Evolutionary conservation across 2,113 vertebrate species (phyloP), one percentile per base, ranked within the genome.

Genomic region (Petrocephalus microphthalmus): DNA sequence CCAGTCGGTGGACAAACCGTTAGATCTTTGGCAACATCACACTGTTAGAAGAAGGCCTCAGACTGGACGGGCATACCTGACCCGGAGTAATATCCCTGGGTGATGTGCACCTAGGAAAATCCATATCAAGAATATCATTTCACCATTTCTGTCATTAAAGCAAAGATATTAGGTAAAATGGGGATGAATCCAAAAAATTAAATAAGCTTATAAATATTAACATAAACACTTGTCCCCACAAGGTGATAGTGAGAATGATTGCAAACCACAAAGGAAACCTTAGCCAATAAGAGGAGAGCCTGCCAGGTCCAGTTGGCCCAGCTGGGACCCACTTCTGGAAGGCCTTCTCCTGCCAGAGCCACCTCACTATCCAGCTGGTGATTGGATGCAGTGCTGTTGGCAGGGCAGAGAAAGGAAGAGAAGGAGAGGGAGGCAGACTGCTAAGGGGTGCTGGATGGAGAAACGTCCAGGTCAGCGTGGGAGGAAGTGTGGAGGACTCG

Each of bases 291-390:
- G 71, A 42, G 33, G 71, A 37, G 15, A 78, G 29, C 20, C 37
- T 42, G 37, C 33, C 81, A 49, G 37, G 17, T 49, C 81, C 22
- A 49, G 78, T 6, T 49, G 78, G 25, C 52, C 15, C n/a, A 56
- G n/a, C 52, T 54, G 25, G 52, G 51, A n/a, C 52, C 25, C 25
- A 25, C 13, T 25, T 53, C 47, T 22, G n/a, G 49, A 53, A 52
- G 49, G 49, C 13, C 20, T 51, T 3, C 87, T 90, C 89, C 91
- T 92, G 93, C 93, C 87, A 92, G 86, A 88, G 89, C 67, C 91
- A 89, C 84, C 86, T 89, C 13, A 53, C 47, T 17, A 71, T 47
- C 71, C 85, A 54, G 54, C 74, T 67, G 85, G 92, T 89, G 60
- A 88, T 93, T 91, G 67, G 67, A 67, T 74, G 74, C 37, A 17